Conservation (phyloP, 2,797 vertebrate species). For the Neosilurus hyrtlii region DNA sequence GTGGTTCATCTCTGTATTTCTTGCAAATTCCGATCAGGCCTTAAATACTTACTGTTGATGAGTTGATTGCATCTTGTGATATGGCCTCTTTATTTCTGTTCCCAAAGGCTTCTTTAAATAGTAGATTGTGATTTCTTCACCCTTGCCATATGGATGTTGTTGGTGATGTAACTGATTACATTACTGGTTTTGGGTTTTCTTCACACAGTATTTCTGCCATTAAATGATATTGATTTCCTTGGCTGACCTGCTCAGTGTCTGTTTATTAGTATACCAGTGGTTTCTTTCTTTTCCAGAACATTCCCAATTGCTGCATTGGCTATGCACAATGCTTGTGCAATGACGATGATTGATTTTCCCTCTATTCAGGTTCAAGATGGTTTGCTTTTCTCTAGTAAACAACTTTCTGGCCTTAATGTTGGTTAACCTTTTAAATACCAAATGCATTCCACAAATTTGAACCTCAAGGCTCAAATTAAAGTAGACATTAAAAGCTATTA, state of each 20-base stretch:
- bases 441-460: too few species aligned
- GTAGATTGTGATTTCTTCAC: background rate
- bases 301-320: background rate
- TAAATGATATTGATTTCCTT: background rate
- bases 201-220: background rate
- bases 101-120: background rate
- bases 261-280: background rate
- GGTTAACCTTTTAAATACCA: background rate
- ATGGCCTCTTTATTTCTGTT: background rate
- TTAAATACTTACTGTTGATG: background rate
- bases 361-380: background rate
- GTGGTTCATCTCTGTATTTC: slow-evolving; percentile 4
- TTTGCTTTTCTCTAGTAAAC: background rate
- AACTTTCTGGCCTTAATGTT: background rate
- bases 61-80: background rate
- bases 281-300: slow-evolving; percentile 1
- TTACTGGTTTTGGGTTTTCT: background rate
- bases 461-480: too few species aligned
- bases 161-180: background rate
- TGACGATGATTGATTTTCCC: background rate
- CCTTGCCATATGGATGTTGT: background rate
- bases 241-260: background rate
- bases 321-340: background rate
- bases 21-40: background rate
- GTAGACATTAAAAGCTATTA: background rate